Evolutionary conservation across 2,113 vertebrate species (phyloP).

Genomic region (Perca fluviatilis): DNA sequence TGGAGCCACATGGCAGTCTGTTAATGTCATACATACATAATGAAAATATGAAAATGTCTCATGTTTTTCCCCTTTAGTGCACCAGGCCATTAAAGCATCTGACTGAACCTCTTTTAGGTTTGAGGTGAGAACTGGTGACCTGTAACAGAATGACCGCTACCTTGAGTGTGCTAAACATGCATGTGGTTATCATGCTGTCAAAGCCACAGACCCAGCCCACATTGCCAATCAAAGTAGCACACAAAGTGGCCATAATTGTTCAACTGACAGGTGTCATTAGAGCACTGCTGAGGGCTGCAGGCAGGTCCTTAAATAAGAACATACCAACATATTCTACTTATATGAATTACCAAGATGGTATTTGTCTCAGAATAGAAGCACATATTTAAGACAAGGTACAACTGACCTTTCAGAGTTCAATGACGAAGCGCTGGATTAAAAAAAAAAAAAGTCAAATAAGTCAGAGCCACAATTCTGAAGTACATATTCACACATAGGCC

Average conservation of each 20-base stretch:
- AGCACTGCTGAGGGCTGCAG: not conserved
- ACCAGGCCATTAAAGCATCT: not conserved
- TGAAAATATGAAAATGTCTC: not conserved
- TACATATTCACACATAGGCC: slow-evolving; percentile 47
- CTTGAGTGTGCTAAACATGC: slow-evolving; percentile 62
- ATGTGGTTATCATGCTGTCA: slow-evolving; percentile 60
- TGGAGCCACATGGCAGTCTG: slow-evolving; percentile 23
- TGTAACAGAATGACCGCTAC: slow-evolving; percentile 15
- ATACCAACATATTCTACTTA: slow-evolving; percentile 25
- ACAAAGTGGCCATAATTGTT: slow-evolving; percentile 24
- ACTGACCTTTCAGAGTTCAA: slow-evolving; percentile 52
- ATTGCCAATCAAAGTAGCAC: slow-evolving; percentile 35
- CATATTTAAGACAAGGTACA: slow-evolving; percentile 39
- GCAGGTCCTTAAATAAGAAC: slow-evolving; percentile 38
- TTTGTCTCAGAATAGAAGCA: slow-evolving; percentile 57
- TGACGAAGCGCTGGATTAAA: slow-evolving; percentile 28
- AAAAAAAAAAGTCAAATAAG: slow-evolving; percentile 10
- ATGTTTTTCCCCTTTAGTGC: not conserved
- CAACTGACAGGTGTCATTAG: slow-evolving; percentile 19
- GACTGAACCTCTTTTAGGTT: slow-evolving; percentile 5
- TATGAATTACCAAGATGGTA: slow-evolving; percentile 25
- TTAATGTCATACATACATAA: slow-evolving; percentile 33
- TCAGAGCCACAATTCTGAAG: slow-evolving; percentile 44
- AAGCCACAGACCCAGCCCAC: slow-evolving; percentile 27
- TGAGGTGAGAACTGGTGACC: slow-evolving; percentile 18